phyloP scores from a whole-genome alignment of 2,888 invertebrate species.

The Coelopa pilipes region DNA sequence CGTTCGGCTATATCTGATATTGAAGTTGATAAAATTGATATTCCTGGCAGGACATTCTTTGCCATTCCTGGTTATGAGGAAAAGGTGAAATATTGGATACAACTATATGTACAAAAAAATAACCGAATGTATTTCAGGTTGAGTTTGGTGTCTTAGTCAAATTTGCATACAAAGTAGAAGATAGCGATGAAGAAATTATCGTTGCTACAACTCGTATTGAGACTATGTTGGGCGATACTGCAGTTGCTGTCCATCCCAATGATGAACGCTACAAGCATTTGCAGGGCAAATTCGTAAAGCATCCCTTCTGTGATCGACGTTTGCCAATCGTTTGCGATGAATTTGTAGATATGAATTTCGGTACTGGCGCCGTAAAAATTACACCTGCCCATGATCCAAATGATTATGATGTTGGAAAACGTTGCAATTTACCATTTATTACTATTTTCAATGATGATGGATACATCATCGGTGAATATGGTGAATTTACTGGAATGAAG shows the following conservation, averaged over 20 bases:
- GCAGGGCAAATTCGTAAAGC: slow-evolving; percentile 83
- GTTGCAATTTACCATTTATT: slow-evolving; percentile 86
- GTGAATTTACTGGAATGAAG: slow-evolving; percentile 84
- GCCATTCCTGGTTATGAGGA: slow-evolving; percentile 81
- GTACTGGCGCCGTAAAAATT: slow-evolving; percentile 98
- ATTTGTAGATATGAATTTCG: slow-evolving; percentile 94
- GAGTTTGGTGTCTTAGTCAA: slow-evolving; percentile 93
- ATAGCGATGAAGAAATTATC: slow-evolving; percentile 79
- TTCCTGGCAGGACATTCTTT: slow-evolving; percentile 85
- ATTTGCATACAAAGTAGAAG: slow-evolving; percentile 86
- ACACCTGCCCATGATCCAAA: slow-evolving; percentile 98
- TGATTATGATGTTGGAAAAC: slow-evolving; percentile 94
- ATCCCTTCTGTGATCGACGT: slow-evolving; percentile 87
- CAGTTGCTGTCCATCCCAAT: slow-evolving; percentile 96
- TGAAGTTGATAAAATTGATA: slow-evolving; percentile 95
- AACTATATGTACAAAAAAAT: not conserved
- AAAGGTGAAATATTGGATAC: slow-evolving; percentile 55
- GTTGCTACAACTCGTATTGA: slow-evolving; percentile 98
- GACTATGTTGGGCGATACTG: slow-evolving; percentile 98
- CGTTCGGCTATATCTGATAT: slow-evolving; percentile 99
- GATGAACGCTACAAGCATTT: slow-evolving; percentile 86
- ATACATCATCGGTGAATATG: slow-evolving; percentile 82
- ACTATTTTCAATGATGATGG: slow-evolving; percentile 94
- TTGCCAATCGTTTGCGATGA: slow-evolving; percentile 92
- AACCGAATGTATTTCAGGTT: slow-evolving; percentile 64